Evolutionary conservation across 2,797 vertebrate genomes (phyloP).

Genomic region (Helicolenus hilgendorfi): DNA sequence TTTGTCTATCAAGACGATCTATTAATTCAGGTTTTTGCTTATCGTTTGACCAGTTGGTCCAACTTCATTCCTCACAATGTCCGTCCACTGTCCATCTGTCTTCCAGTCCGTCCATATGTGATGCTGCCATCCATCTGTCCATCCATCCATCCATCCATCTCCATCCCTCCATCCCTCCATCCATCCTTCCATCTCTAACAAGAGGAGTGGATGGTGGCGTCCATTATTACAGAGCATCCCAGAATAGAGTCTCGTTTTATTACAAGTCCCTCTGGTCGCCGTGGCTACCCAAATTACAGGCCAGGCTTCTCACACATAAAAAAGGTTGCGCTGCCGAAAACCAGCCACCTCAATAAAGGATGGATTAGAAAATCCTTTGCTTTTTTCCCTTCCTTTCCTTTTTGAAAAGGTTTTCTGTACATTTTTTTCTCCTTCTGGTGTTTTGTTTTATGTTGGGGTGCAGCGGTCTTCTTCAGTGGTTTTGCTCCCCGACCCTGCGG

Average conservation of each 20-base stretch:
- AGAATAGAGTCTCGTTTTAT: constrained; percentile 93
- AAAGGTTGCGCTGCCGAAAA: constrained; percentile 91
- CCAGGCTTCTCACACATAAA: constrained; percentile 93
- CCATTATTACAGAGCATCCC: constrained; percentile 94
- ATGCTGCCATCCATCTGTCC: constrained; percentile 3
- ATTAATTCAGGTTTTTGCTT: background rate
- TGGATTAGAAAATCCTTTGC: constrained; percentile 93
- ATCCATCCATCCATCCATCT: constrained; percentile 29
- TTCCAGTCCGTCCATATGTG: background rate
- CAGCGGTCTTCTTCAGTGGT: constrained; percentile 91
- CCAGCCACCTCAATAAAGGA: constrained; percentile 94
- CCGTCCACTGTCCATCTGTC: background rate
- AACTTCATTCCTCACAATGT: background rate
- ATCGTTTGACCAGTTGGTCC: background rate
- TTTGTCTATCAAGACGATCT: background rate
- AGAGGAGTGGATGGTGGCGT: constrained; percentile 89
- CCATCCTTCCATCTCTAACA: constrained; percentile 87
- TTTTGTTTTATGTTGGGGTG: constrained; percentile 93
- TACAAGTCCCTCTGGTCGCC: constrained; percentile 92
- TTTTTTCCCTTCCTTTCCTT: constrained; percentile 88
- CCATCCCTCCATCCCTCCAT: constrained; percentile 62
- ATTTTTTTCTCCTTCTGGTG: constrained; percentile 88
- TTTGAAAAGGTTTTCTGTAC: constrained; percentile 85
- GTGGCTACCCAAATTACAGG: constrained; percentile 92
- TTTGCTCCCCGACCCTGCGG: constrained; percentile 92